phyloP scores from a whole-genome alignment of 2,113 vertebrate genomes.

The Saguinus midas region DNA sequence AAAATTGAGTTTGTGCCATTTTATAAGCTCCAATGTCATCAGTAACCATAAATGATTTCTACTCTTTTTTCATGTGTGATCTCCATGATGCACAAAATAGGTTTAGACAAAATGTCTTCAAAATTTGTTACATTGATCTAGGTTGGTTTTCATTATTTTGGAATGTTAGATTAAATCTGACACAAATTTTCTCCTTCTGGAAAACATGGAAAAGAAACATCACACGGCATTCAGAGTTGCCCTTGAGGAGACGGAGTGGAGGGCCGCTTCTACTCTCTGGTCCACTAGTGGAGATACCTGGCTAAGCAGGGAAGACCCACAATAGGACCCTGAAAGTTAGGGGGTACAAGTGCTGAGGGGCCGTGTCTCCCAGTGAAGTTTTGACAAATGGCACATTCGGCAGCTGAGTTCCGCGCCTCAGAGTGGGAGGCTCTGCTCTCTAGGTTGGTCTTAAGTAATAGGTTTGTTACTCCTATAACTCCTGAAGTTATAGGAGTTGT shows the following conservation, averaged over 20 bases:
- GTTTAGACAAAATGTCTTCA: neutral
- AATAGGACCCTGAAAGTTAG: neutral
- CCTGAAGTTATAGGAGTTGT: neutral
- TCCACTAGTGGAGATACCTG: neutral
- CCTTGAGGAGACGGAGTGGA: neutral
- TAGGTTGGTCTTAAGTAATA: neutral
- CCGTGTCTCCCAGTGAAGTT: neutral
- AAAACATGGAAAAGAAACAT: neutral
- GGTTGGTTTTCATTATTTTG: conserved; percentile 13
- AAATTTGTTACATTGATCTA: neutral
- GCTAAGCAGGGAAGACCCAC: neutral
- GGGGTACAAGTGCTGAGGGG: neutral
- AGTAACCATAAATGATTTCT: neutral
- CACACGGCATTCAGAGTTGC: neutral
- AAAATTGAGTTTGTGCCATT: neutral
- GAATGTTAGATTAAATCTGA: neutral
- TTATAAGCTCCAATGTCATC: neutral
- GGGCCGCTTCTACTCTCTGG: neutral
- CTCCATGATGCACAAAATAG: neutral
- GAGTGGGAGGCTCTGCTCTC: neutral
- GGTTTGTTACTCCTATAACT: no score
- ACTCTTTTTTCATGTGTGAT: neutral
- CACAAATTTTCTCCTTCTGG: neutral
- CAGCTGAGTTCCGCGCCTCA: neutral
- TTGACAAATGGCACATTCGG: neutral